A percentile compares a stretch with the other conserved stretches of the same genome.
These are phyloP conservation scores for Adelognathus sp. DNA, from an alignment of 2,888 invertebrate species.

Conservation along the genomic window DNA sequence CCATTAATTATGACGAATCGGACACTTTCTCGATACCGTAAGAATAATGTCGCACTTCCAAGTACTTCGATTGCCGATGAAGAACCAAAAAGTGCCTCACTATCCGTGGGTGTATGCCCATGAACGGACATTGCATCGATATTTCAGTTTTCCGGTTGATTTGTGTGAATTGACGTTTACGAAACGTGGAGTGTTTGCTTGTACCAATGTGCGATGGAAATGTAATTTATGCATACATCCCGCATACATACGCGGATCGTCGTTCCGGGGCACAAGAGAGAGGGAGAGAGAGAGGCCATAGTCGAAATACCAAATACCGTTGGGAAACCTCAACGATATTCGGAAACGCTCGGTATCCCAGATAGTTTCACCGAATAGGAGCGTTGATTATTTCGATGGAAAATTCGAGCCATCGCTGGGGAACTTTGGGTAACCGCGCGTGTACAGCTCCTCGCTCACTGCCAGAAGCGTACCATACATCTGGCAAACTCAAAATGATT, in stretches of 20 bases:
- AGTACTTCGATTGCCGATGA: neutral
- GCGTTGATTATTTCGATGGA: constrained; percentile 37
- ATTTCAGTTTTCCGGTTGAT: neutral
- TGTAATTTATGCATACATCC: neutral
- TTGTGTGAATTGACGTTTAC: too few species aligned
- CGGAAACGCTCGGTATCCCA: constrained; percentile 13
- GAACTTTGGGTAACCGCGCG: constrained; percentile 29
- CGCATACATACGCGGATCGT: neutral
- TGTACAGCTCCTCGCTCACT: neutral
- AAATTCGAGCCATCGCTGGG: constrained; percentile 21
- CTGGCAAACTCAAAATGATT: constrained; percentile 45
- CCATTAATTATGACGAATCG: constrained; percentile 75
- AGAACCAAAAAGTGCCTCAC: too few species aligned
- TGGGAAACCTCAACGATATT: constrained; percentile 22
- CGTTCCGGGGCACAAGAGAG: too few species aligned
- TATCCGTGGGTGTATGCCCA: too few species aligned
- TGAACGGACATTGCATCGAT: neutral
- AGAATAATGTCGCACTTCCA: constrained; percentile 25
- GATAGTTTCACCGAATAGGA: constrained; percentile 18
- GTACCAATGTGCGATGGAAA: neutral
- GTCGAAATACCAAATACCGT: constrained; percentile 1
- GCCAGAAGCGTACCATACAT: neutral
- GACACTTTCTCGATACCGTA: neutral
- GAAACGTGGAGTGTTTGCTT: too few species aligned
- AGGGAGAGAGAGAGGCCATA: neutral